Evolutionary conservation across 2,888 invertebrate genomes (phyloP), one percentile per base, ranked within the genome.

Genomic region (Netelia fuscicornis): DNA sequence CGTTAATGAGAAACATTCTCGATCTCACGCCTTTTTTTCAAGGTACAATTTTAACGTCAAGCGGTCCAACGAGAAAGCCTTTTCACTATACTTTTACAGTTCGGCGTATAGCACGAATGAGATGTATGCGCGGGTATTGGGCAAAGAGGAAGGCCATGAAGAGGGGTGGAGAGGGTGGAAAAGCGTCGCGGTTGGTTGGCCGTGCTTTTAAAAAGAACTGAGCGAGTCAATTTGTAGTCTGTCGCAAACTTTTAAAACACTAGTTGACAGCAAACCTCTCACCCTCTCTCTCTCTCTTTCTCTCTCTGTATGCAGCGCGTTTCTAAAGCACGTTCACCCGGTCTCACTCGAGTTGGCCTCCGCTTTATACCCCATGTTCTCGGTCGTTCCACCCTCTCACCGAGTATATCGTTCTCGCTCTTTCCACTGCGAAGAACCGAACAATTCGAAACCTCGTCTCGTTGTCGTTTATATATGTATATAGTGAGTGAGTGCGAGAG

Each of bases 211-310:
- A 93, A 94, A 93, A 94, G 93, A 93, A 92, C 93, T 93, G 94
- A 93, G 93, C 93, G 92, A 93, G 92, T 92, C 94, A 94, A 94
- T 94, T 94, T 94, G 93, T 94, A 94, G 93, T 92, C 93, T 93
- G 93, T 93, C 93, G 93, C 90, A 93, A 93, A 93, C 92, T 93
- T 93, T 93, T 94, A 93, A 93, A 93, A 94, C 93, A 93, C 93
- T 93, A 93, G 93, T 93, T 93, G 93, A 93, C 93, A 93, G 92
- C 91, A 91, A 89, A 86, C 87, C 84, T 80, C 81, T 80, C 81
- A 78, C 64, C 65, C 65, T 78, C 81, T 77, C 81, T 78, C 58
- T 75, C 85, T 87, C 88, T 87, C 90, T 88, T 89, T 90, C 87
- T 88, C 17, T 25, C 52, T 44, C 60, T 70, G 42, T 25, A 37